phyloP scores from a whole-genome alignment of 2,113 vertebrate species.

The Peromyscus maniculatus region DNA sequence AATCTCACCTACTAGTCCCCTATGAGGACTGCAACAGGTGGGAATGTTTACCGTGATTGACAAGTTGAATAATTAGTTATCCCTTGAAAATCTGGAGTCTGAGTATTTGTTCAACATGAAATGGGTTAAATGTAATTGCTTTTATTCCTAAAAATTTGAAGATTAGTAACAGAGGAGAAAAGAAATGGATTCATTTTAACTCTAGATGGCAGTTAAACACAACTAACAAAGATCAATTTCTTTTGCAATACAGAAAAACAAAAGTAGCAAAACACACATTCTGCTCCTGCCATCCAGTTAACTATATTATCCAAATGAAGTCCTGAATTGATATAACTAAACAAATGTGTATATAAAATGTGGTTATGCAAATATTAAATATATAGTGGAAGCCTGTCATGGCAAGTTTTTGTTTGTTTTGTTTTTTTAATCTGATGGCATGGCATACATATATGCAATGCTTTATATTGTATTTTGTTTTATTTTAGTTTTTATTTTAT shows the following conservation, averaged over 20 bases:
- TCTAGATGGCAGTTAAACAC: constrained; percentile 91
- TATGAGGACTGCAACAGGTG: constrained; percentile 32
- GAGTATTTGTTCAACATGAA: constrained; percentile 47
- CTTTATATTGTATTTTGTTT: constrained; percentile 84
- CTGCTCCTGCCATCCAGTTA: constrained; percentile 83
- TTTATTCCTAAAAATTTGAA: constrained; percentile 50
- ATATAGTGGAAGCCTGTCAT: constrained; percentile 84
- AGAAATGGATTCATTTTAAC: constrained; percentile 83
- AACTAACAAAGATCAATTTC: constrained; percentile 82
- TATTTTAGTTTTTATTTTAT: constrained; percentile 85
- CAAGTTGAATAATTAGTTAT: constrained; percentile 2
- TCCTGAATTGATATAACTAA: constrained; percentile 86
- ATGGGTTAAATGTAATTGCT: constrained; percentile 12
- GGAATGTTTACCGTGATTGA: constrained; percentile 6
- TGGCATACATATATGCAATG: constrained; percentile 81
- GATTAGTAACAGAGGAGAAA: constrained; percentile 18
- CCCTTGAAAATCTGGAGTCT: constrained; percentile 35
- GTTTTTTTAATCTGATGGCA: constrained; percentile 79
- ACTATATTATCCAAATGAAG: constrained; percentile 87
- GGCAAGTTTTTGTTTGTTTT: constrained; percentile 65
- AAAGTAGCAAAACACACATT: constrained; percentile 80
- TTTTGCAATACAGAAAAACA: constrained; percentile 65
- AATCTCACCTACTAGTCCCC: constrained; percentile 12
- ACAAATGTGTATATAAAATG: constrained; percentile 86
- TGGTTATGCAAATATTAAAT: constrained; percentile 86